Evolutionary conservation across 1,140 invertebrate species (phyloP).

Genomic region (Euschistus heros): DNA sequence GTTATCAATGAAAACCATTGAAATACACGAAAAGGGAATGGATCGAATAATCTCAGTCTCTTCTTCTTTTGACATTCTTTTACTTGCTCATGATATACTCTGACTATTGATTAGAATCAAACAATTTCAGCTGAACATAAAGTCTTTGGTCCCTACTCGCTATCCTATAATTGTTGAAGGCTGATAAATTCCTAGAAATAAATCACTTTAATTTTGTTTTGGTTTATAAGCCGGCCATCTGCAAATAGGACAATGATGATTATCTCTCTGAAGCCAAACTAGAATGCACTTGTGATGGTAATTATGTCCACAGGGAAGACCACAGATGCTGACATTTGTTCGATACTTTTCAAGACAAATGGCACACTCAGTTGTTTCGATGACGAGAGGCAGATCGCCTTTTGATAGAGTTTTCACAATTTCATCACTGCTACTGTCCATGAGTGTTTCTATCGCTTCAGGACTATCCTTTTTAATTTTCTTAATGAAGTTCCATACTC

Average conservation of each 20-base stretch:
- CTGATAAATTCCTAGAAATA: background rate
- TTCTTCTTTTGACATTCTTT: background rate
- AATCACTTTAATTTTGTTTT: constrained; percentile 15
- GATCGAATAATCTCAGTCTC: background rate
- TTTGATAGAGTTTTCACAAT: constrained; percentile 5
- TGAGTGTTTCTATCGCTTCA: constrained; percentile 16
- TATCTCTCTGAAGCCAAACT: constrained; percentile 40
- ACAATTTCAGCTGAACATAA: background rate
- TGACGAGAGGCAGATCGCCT: constrained; percentile 13
- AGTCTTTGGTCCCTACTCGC: constrained; percentile 9
- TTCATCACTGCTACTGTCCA: constrained; percentile 11
- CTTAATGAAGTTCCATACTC: constrained; percentile 36
- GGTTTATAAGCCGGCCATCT: constrained; percentile 42
- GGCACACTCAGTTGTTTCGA: constrained; percentile 38
- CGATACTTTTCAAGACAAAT: constrained; percentile 43
- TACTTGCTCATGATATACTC: background rate
- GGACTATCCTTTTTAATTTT: constrained; percentile 12
- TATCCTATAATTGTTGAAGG: background rate
- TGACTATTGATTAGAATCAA: background rate
- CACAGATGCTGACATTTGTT: constrained; percentile 36
- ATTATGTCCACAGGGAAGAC: constrained; percentile 44
- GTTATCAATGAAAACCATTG: background rate
- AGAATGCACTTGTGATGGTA: constrained; percentile 44
- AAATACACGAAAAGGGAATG: background rate
- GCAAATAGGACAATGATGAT: constrained; percentile 46